Evolutionary conservation across 2,888 invertebrate species (phyloP), one percentile per base, ranked within the genome.

Genomic region (Quadriops clusia): DNA sequence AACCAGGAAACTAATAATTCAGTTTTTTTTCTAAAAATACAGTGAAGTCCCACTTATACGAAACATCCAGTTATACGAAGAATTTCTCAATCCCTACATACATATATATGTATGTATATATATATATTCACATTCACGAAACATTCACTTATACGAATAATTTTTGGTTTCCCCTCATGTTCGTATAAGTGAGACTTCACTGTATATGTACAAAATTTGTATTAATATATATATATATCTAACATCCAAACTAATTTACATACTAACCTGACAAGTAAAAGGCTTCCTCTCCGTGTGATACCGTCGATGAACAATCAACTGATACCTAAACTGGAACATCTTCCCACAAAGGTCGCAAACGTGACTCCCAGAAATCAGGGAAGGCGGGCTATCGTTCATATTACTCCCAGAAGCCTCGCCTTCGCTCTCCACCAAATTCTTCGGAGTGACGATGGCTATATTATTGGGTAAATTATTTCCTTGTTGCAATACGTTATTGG

Each of bases 251-350:
- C n/a, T n/a, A n/a, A n/a, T n/a, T n/a, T n/a, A n/a, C n/a, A n/a
- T n/a, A n/a, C n/a, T n/a, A n/a, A n/a, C n/a, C 23, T 36, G 70
- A 46, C 72, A 72, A 37, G 83, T 81, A 52, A 82, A 85, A 23
- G 85, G 85, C 56, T 86, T 86, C 43, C 79, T 71, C 60, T 86
- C 85, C 22, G 79, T 82, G 50, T 87, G 87, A 60, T 86, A 86
- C 46, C 86, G 74, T 50, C 83, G 71, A 61, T 87, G 86, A 22
- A 86, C 85, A 47, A 86, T 86, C 35, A 86, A 69, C 55, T 86
- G 86, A 61, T 87, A 86, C 34, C 85, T 75, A 58, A 81, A 86
- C 50, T 83, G 83, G 61, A 86, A 86, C 63, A 82, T 78, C 63
- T 86, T 85, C 29, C 83, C 82, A 49, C 86, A 86, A 36, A 86